phyloP scores from a whole-genome alignment of 1,140 invertebrate species.

The Drosophila melanogaster region Release_6_plus_ISO1_MT NT_033777.3:4822001-4822500 shows the following conservation, averaged over 20 bases:
- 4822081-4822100: too few species aligned
- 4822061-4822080: too few species aligned
- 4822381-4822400: slow-evolving; percentile 47
- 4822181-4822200: too few species aligned
- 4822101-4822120: too few species aligned
- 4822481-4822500: slow-evolving; percentile 63
- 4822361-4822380: slow-evolving; percentile 24
- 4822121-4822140: too few species aligned
- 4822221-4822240: not conserved
- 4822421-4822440: slow-evolving; percentile 44
- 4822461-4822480: slow-evolving; percentile 62
- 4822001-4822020: too few species aligned
- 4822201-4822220: too few species aligned
- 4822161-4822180: too few species aligned
- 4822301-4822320: slow-evolving; percentile 12
- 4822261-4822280: not conserved
- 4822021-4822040: too few species aligned
- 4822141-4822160: too few species aligned
- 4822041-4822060: too few species aligned
- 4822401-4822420: slow-evolving; percentile 17
- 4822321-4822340: slow-evolving; percentile 10
- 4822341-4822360: slow-evolving; percentile 1
- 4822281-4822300: not conserved
- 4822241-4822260: not conserved
- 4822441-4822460: slow-evolving; percentile 46